Evolutionary conservation across 2,888 invertebrate species (phyloP).

Genomic region (Micoletzkya japonica): DNA sequence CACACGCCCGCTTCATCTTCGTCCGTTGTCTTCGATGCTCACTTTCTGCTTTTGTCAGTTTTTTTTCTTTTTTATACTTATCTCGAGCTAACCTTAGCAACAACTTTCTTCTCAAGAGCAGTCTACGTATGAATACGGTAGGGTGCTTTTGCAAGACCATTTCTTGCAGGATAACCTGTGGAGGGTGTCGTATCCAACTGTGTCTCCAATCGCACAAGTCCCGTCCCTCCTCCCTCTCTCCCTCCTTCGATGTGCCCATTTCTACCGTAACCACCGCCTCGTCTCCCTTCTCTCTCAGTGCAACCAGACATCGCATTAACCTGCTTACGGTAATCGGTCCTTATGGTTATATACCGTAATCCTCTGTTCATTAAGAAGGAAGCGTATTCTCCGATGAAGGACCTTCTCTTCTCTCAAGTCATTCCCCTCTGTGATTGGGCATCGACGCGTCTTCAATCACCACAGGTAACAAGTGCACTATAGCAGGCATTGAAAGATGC

Average conservation of each 20-base stretch:
- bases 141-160: not conserved
- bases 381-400: slow-evolving; percentile 2
- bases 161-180: not conserved
- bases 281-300: not conserved
- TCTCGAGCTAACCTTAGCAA: too few relatives aligned
- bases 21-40: slow-evolving; percentile 37
- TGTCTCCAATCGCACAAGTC: not conserved
- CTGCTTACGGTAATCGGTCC: not conserved
- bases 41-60: slow-evolving; percentile 38
- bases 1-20: slow-evolving; percentile 5
- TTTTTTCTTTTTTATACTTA: slow-evolving; percentile 12
- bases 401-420: slow-evolving; percentile 4
- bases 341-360: not conserved
- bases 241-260: not conserved
- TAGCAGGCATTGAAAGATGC: too few relatives aligned
- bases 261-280: not conserved
- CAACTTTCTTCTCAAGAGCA: not conserved
- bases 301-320: not conserved
- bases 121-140: not conserved
- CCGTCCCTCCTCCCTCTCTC: not conserved
- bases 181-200: not conserved
- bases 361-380: not conserved
- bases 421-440: slow-evolving; percentile 4
- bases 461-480: slow-evolving; percentile 7
- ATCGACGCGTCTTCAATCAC: not conserved